Percentiles rank a stretch among this genome's conserved stretches.
Conservation (phyloP, 2,888 invertebrate genomes). For the Ernsta delagoae region DNA sequence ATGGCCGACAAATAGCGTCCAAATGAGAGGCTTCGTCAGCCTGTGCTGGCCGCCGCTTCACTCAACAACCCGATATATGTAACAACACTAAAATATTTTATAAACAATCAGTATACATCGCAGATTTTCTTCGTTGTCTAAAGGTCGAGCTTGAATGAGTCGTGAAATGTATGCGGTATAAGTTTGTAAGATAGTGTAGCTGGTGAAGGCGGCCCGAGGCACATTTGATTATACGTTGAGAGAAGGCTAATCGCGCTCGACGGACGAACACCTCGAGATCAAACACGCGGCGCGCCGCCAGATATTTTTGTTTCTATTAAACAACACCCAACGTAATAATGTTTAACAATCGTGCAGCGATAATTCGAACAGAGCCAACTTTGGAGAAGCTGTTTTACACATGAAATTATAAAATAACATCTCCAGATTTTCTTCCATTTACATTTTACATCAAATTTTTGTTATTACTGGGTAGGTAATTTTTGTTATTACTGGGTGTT, state of each 20-base stretch:
- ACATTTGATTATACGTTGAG: constrained; percentile 84
- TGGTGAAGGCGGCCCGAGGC: constrained; percentile 72
- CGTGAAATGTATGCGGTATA: constrained; percentile 49
- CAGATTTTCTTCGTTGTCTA: constrained; percentile 11
- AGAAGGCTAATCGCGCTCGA: constrained; percentile 84
- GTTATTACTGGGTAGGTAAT: too few relatives aligned
- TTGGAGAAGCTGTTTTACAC: constrained; percentile 52
- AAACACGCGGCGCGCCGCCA: constrained; percentile 85
- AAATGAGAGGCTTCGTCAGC: constrained; percentile 83
- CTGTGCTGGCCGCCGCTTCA: constrained; percentile 71
- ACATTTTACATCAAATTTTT: too few relatives aligned
- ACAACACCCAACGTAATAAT: constrained; percentile 85
- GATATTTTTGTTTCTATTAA: constrained; percentile 86
- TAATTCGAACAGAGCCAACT: constrained; percentile 69
- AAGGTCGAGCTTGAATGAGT: constrained; percentile 41
- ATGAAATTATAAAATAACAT: too few relatives aligned
- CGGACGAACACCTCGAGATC: constrained; percentile 85
- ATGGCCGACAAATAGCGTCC: constrained; percentile 84
- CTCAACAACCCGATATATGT: constrained; percentile 65
- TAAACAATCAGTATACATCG: constrained; percentile 37
- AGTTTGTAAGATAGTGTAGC: constrained; percentile 44
- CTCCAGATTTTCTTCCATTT: too few relatives aligned
- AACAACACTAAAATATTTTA: constrained; percentile 45
- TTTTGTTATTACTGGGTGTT: too few relatives aligned
- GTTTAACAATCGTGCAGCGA: constrained; percentile 85